These are phyloP conservation scores for Tautogolabrus adspersus DNA, from an alignment of 2,113 vertebrate species.

Conservation along the genomic window DNA sequence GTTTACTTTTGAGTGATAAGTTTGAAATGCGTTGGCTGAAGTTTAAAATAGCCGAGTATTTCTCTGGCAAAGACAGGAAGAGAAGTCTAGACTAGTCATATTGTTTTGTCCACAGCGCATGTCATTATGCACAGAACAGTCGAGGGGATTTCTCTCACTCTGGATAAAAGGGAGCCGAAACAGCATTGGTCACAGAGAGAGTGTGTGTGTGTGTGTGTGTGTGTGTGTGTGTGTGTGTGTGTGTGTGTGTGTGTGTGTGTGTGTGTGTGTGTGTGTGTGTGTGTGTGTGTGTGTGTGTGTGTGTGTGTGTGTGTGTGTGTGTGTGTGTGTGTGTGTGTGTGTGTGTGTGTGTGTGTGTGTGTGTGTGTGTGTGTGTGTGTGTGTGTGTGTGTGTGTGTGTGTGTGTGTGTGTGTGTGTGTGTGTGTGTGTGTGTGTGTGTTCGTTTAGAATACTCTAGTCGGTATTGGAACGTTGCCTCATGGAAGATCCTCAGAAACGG, in stretches of 20 bases:
- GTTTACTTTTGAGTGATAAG: neutral
- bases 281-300: conserved; percentile 43
- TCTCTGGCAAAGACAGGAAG: conserved; percentile 59
- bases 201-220: conserved; percentile 52
- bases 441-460: conserved; percentile 60
- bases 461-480: conserved; percentile 45
- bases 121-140: conserved; percentile 69
- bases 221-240: conserved; percentile 33
- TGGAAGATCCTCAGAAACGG: conserved; percentile 42
- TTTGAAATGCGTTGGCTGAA: conserved; percentile 33
- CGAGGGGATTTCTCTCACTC: conserved; percentile 61
- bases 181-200: conserved; percentile 69
- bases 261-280: conserved; percentile 28
- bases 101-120: conserved; percentile 76
- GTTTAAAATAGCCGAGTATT: conserved; percentile 43
- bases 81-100: conserved; percentile 73
- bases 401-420: conserved; percentile 30
- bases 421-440: conserved; percentile 44
- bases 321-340: conserved; percentile 30
- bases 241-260: conserved; percentile 63
- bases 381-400: conserved; percentile 57
- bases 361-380: conserved; percentile 45
- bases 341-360: conserved; percentile 56
- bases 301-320: conserved; percentile 57
- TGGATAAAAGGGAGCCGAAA: conserved; percentile 58